These are phyloP conservation scores for Psittacara wagleri DNA, from an alignment of 2,113 vertebrate species.

Conservation along the genomic window DNA sequence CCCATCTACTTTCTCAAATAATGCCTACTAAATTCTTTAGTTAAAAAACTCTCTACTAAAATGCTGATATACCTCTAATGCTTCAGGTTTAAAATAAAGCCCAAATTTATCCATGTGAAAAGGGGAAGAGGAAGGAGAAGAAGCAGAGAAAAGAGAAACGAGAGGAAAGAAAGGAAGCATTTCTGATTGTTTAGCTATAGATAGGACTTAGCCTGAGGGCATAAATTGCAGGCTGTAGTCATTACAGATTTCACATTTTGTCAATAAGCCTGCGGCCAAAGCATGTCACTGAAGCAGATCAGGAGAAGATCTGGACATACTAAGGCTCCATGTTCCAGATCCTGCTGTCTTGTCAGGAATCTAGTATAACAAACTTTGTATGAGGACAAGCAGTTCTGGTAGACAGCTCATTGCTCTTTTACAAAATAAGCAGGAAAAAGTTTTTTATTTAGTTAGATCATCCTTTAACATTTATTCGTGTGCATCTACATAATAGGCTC, in stretches of 20 bases:
- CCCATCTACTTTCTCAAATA: neutral
- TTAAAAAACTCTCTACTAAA: neutral
- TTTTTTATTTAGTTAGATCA: neutral
- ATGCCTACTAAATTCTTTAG: neutral
- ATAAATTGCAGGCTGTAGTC: neutral
- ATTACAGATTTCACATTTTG: neutral
- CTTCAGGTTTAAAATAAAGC: neutral
- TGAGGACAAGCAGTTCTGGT: neutral
- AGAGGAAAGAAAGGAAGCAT: neutral
- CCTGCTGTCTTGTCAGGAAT: neutral
- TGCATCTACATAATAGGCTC: neutral
- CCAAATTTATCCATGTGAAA: neutral
- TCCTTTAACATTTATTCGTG: neutral
- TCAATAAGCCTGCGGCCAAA: neutral
- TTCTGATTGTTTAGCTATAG: neutral
- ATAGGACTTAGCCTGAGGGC: neutral
- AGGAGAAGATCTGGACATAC: neutral
- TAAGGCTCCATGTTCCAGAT: neutral
- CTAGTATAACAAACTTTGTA: neutral
- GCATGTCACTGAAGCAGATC: neutral
- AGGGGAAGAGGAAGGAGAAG: neutral
- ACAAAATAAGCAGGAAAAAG: neutral
- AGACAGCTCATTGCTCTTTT: neutral
- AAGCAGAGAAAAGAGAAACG: neutral
- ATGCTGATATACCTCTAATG: neutral